phyloP scores from a whole-genome alignment of 92 coral and sea anemone species.

The Epizoanthus illoricatus region DNA sequence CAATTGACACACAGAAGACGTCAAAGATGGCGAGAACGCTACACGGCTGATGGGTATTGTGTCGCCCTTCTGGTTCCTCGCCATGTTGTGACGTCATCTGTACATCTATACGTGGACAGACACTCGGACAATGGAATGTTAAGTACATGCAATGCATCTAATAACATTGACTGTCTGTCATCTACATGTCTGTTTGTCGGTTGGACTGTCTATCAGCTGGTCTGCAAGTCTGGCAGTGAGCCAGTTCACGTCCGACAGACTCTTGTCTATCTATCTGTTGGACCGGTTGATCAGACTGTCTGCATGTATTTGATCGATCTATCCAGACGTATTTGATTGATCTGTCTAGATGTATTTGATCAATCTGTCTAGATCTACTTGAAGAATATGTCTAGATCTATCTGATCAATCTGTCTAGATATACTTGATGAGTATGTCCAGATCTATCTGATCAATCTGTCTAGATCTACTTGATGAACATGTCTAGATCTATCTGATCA shows the following conservation, averaged over 20 bases:
- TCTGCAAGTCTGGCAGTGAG: neutral
- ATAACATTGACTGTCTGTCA: neutral
- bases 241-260: neutral
- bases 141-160: no score
- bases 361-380: neutral
- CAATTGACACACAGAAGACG: no score
- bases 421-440: neutral
- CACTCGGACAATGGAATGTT: no score
- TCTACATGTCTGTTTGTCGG: neutral
- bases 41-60: no score
- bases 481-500: no score
- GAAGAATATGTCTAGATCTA: no score
- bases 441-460: neutral
- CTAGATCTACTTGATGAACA: no score
- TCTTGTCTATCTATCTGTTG: neutral
- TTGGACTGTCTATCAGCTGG: neutral
- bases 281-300: neutral
- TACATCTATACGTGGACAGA: no score
- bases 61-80: no score
- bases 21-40: no score
- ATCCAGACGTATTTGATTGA: neutral
- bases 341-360: neutral
- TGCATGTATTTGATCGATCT: neutral
- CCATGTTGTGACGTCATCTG: no score
- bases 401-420: neutral